phyloP scores from a whole-genome alignment of 2,888 invertebrate genomes.

The Theretra japonica region DNA sequence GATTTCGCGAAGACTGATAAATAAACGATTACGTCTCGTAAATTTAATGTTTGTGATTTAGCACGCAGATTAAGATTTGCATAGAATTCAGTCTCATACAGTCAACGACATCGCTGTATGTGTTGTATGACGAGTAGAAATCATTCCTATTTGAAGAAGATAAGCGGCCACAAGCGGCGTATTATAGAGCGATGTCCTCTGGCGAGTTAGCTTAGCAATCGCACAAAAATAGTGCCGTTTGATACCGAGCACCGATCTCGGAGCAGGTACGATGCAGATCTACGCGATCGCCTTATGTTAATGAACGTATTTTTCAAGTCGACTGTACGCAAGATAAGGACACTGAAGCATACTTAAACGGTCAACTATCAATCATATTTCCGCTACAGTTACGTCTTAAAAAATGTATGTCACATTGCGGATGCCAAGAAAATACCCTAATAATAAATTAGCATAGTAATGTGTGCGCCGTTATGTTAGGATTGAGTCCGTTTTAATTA shows the following conservation, averaged over 20 bases:
- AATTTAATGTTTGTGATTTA: constrained; percentile 53
- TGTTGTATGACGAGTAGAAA: not conserved
- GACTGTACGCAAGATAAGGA: constrained; percentile 47
- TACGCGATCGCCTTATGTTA: not conserved
- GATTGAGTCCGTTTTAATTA: constrained; percentile 80
- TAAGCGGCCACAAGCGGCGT: not conserved
- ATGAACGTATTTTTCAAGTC: constrained; percentile 14
- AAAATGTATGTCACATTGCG: constrained; percentile 83
- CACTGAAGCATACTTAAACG: constrained; percentile 70
- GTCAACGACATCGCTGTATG: constrained; percentile 17
- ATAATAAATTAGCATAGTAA: constrained; percentile 84
- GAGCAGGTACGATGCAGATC: not conserved
- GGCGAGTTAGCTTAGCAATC: not conserved
- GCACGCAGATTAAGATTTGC: constrained; percentile 59
- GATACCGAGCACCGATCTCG: no score
- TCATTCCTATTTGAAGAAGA: constrained; percentile 12
- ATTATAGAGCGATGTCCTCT: constrained; percentile 13
- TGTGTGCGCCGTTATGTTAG: constrained; percentile 78
- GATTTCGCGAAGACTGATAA: constrained; percentile 37
- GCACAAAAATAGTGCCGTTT: constrained; percentile 1
- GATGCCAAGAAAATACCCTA: constrained; percentile 81
- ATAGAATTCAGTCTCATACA: constrained; percentile 39
- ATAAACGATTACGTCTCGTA: constrained; percentile 47
- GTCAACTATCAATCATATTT: constrained; percentile 82
- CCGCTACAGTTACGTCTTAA: constrained; percentile 80